Base-by-base conservation (phyloP, 2,797 vertebrate species). In the Sylvia borin region DNA sequence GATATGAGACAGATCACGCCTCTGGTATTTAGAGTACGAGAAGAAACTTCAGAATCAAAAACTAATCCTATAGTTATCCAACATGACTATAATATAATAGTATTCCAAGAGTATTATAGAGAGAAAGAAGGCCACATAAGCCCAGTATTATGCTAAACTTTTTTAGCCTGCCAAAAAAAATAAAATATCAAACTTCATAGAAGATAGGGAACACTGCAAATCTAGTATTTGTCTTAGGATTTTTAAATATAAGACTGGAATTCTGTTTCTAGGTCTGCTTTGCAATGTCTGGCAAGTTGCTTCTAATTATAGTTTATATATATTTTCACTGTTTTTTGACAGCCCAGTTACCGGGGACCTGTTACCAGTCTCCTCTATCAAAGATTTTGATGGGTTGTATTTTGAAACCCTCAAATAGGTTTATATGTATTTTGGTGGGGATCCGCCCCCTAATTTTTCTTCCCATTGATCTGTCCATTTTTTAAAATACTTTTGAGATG, bases 341-440 rank as follows among this genome's bases (percentile, higher is more conserved):
- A 66, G 61, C 26, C 19, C 25, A 71, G 21, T 82, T 89, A 66
- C 38, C 77, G 64, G 15, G 34, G 27, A 43, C 14, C 43, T 82
- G 38, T 76, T 55, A 80, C 14, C n/a, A 78, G 38, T 14, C 50
- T 74, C 32, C 20, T 68, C 25, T 71, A 2, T 61, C 32, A 81
- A 88, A 87, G 47, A 43, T 55, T 95, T 90, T 54, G 18, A n/a
- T 68, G 21, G 19, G 11, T 43, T 73, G 18, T 79, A 42, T 60
- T 68, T 78, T 66, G 43, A 93, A 92, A 70, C 7, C 7, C 40
- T 43, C 10, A 60, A 66, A 13, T 27, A 65, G 66, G 5, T 67
- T 74, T 66, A 47, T 31, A 67, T 1, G 9, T n/a, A 20, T 25
- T 29, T 62, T 0, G 0, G 3, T 7, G 2, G 2, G 1, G 1